Evolutionary conservation across 2,888 invertebrate genomes (phyloP), one percentile per base, ranked within the genome.

Genomic region (Strigamia transsilvanica): DNA sequence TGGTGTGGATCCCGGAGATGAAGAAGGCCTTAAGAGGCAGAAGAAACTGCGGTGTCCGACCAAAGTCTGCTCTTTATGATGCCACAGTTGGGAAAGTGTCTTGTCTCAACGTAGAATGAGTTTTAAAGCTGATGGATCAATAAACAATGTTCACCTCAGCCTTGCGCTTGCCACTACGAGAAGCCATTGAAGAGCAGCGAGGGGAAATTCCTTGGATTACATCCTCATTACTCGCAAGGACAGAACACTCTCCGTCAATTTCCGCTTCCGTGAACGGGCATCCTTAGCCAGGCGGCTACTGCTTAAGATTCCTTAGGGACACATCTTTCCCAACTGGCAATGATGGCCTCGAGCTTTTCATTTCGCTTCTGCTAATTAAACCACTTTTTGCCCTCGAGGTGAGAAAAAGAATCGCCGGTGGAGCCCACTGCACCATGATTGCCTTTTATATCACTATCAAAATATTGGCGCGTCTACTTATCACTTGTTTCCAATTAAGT

Each of bases 61-160:
- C 32, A 73, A 73, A 73, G 73, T 73, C 73, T 73, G 5, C 27
- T 73, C 73, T 73, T 73, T 73, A 73, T 73, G 73, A 73, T 73
- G 27, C 73, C 73, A 32, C 73, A 73, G 73, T 73, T 32, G 73
- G 73, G 3, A 32, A 73, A 73, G 73, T 73, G 73, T 73, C 73
- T 73, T 73, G 73, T 73, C 73, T 73, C 73, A 73, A 27, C 73
- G 27, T 13, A 73, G 73, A 73, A 73, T 73, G 73, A 23, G 73
- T 73, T 73, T 73, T 73, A 73, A 73, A 73, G 73, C 73, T 73
- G 73, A 73, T 73, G 73, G 73, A 73, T 73, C 73, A 73, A 73
- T 73, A 73, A 73, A 73, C 73, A 73, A 73, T 73, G 73, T 73
- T 73, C 73, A 73, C 73, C 73, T 73, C 73, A 32, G 73, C 73